Base-by-base conservation (phyloP, 2,113 vertebrate genomes). In the Paracyprichromis sp. region DNA sequence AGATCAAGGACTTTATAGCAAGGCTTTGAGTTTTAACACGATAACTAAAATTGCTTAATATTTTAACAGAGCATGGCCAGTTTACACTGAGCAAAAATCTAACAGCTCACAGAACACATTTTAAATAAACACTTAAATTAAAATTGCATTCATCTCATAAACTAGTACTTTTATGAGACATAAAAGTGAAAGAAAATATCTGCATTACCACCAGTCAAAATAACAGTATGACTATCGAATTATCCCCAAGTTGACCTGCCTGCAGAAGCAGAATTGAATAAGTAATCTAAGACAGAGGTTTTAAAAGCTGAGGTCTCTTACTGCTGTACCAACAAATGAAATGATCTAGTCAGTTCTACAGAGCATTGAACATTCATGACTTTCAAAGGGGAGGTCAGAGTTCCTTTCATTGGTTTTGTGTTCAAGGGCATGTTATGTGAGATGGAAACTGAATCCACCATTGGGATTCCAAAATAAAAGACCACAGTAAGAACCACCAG, bases 381-480 rank as follows among this genome's bases (percentile, higher is more conserved):
- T 79, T 84, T 69, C 47, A 86, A 59, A 43, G 24, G 9, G 21
- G 21, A 83, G 57, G 31, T 50, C 80, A 52, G 40, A 43, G 24
- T 26, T 31, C 13, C 4, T 79, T 45, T 79, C 40, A 80, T 8
- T 87, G 86, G 81, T 84, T 71, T 91, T 61, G 5, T 84, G 85
- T 93, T 92, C 88, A 92, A 90, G 83, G 91, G 19, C 91, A 79
- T 5, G 24, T 47, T n/a, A 16, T 53, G 56, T 34, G 63, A 84
- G 24, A 50, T 40, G 52, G 80, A 84, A 90, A 84, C 69, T 80
- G 84, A 87, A 80, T 54, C 84, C 80, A 84, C 26, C 47, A 4
- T 31, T 31, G 17, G 26, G 56, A 43, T 83, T 71, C 16, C 45
- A n/a, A 26, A 36, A 31, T 21, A 36, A 78, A 53, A 17, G 21